Percentiles rank a stretch among this genome's conserved stretches.
phyloP scores from a whole-genome alignment of 2,888 invertebrate genomes.

The Parnassius orleans region DNA sequence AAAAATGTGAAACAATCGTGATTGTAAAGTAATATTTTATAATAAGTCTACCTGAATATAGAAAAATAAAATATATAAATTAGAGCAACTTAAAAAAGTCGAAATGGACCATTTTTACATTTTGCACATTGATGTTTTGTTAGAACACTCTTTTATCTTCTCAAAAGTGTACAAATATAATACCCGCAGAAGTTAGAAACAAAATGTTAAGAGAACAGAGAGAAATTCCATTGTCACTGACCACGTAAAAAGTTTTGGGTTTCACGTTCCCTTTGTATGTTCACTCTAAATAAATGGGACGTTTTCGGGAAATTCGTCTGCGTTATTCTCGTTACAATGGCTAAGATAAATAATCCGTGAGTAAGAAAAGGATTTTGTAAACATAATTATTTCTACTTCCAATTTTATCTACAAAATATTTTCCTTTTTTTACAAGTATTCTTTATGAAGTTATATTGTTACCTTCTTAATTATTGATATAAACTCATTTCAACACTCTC shows the following conservation, averaged over 20 bases:
- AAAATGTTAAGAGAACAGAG: conserved; percentile 73
- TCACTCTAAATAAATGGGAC: conserved; percentile 74
- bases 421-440: no score
- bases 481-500: no score
- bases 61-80: conserved; percentile 31
- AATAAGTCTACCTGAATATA: conserved; percentile 59
- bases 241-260: conserved; percentile 79
- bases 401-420: no score
- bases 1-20: conserved; percentile 55
- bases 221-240: conserved; percentile 75
- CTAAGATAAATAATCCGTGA: conserved; percentile 75
- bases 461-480: no score
- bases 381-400: conserved; percentile 74
- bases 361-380: conserved; percentile 79
- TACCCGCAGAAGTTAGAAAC: conserved; percentile 61
- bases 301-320: conserved; percentile 78
- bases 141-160: not conserved
- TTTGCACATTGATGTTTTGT: not conserved
- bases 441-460: no score
- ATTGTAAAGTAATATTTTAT: conserved; percentile 62
- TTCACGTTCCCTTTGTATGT: conserved; percentile 75
- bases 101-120: conserved; percentile 25
- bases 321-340: conserved; percentile 77
- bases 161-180: conserved; percentile 46
- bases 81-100: conserved; percentile 34